Evolutionary conservation across 2,797 vertebrate genomes (phyloP), one percentile per base, ranked within the genome.

Genomic region (Sebastes alutus): DNA sequence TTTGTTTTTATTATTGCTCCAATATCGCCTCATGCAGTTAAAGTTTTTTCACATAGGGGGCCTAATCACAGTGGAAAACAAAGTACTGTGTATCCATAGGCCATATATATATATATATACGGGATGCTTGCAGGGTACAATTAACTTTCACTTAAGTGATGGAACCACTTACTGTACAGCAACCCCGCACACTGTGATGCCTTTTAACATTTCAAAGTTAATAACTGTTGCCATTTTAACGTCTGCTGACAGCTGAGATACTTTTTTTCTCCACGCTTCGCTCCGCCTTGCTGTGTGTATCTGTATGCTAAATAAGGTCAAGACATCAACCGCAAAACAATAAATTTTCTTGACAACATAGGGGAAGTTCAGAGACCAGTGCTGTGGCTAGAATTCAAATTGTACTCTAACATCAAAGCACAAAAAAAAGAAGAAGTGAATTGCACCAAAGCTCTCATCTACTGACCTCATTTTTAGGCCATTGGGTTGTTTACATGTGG

Each of bases 161-260:
- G 78, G 84, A 88, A 77, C 76, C 83, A 86, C 83, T 92, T 85
- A 83, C 81, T 73, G 79, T 78, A 86, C 64, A 68, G 77, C 82
- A 84, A 61, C 55, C 81, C 66, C 18, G 8, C 81, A 76, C 66
- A 70, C 67, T 67, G 35, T 9, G 67, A 85, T 81, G 73, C 80
- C 85, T 92, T 93, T 92, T 90, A 87, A 88, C 87, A 87, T 89
- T 90, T 91, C 81, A 89, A 79, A 84, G 81, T 82, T 87, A 88
- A 89, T 89, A 89, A 86, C 77, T 75, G 78, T 79, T 88, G 74
- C 85, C 85, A 88, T 93, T 92, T 90, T 77, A 71, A 84, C 81
- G 77, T 72, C 74, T 20, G 63, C 61, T 54, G 77, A 88, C 80
- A 77, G 87, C 86, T 46, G 66, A 80, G 59, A 77, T 70, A 14